Conservation (phyloP, 2,888 invertebrate species). For the Silvanus unidentatus region DNA sequence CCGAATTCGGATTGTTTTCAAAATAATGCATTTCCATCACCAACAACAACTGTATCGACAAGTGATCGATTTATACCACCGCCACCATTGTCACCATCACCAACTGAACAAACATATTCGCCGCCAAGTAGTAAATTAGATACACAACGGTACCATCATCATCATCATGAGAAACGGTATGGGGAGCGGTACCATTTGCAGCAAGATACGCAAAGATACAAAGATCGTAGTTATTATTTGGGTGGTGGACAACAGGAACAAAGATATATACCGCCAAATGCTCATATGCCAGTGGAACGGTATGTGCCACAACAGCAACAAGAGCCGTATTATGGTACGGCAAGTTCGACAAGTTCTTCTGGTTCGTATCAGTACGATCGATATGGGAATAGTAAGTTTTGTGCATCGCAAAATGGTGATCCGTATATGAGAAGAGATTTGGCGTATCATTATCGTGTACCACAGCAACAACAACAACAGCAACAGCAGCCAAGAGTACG, state of each 20-base stretch:
- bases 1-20: constrained; percentile 54
- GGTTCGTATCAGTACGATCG: constrained; percentile 36
- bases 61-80: constrained; percentile 52
- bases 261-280: constrained; percentile 62
- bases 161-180: constrained; percentile 7
- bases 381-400: constrained; percentile 33
- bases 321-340: constrained; percentile 52
- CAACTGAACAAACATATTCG: constrained; percentile 35
- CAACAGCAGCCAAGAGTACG: constrained; percentile 38
- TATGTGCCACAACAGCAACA: constrained; percentile 61
- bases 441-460: constrained; percentile 55
- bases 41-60: constrained; percentile 47
- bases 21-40: constrained; percentile 50
- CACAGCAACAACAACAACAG: constrained; percentile 46
- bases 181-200: constrained; percentile 3
- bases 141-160: constrained; percentile 26
- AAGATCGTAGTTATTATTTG: constrained; percentile 16
- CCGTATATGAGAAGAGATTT: constrained; percentile 56
- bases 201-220: constrained; percentile 20
- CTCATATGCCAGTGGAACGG: constrained; percentile 66
- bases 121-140: constrained; percentile 37
- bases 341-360: constrained; percentile 2
- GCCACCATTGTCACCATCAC: constrained; percentile 43
- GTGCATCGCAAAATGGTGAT: constrained; percentile 40
- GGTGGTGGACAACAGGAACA: constrained; percentile 45